Evolutionary conservation across 1,140 invertebrate species (phyloP).

Genomic region (Drosophila asahinai): DNA sequence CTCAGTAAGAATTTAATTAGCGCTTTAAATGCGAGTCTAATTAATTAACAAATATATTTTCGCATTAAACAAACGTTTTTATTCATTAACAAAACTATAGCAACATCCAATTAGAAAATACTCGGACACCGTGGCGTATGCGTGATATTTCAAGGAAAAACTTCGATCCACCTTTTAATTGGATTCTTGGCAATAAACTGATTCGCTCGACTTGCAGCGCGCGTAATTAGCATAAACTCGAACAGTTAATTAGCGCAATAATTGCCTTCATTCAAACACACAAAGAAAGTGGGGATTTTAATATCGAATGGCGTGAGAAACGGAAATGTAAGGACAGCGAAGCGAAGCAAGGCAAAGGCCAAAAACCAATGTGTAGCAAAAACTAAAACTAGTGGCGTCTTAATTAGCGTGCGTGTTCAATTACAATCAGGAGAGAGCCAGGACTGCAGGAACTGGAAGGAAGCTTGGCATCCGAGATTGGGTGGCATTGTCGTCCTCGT

Average conservation of each 20-base stretch:
- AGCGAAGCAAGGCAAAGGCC: background rate
- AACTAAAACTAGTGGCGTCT: constrained; percentile 79
- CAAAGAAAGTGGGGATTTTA: constrained; percentile 54
- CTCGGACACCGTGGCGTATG: constrained; percentile 26
- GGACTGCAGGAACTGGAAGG: background rate
- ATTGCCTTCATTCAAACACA: constrained; percentile 63
- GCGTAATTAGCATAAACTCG: constrained; percentile 77
- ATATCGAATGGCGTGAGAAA: constrained; percentile 9
- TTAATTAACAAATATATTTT: background rate
- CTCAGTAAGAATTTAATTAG: background rate
- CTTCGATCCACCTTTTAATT: constrained; percentile 48
- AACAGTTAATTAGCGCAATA: constrained; percentile 80
- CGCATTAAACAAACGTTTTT: background rate
- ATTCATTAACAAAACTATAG: constrained; percentile 10
- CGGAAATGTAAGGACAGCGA: background rate
- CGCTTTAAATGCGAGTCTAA: background rate
- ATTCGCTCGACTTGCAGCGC: constrained; percentile 38
- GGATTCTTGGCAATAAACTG: constrained; percentile 50
- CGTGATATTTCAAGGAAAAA: constrained; percentile 37
- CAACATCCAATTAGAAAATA: constrained; percentile 19
- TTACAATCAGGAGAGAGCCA: constrained; percentile 48
- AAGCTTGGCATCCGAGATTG: constrained; percentile 15
- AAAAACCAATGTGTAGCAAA: constrained; percentile 54
- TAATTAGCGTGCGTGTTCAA: constrained; percentile 83
- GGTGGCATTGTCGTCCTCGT: constrained; percentile 27